Conservation (phyloP, 2,113 vertebrate species). For the Lanius collurio region DNA sequence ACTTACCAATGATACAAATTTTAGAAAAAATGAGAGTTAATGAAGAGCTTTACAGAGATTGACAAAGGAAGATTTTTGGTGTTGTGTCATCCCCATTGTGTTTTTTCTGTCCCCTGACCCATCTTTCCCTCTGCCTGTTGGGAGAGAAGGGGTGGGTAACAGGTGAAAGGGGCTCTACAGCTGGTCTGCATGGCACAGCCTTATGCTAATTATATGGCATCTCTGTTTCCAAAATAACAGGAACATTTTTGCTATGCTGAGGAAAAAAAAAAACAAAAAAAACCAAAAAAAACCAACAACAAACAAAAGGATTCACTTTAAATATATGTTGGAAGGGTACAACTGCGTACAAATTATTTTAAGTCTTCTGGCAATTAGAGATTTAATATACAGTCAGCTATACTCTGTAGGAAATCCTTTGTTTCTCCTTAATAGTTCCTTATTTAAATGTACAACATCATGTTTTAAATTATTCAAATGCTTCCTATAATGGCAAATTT, state of each 20-base stretch:
- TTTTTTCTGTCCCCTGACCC: neutral
- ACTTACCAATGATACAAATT: neutral
- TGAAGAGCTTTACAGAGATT: neutral
- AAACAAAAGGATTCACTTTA: neutral
- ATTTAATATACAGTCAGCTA: neutral
- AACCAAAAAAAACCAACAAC: neutral
- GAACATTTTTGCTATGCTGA: neutral
- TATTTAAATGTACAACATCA: neutral
- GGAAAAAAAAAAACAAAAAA: neutral
- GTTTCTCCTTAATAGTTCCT: neutral
- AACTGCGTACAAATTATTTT: neutral
- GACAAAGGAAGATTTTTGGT: neutral
- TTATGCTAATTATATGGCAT: neutral
- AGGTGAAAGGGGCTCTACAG: neutral
- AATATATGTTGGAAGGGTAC: neutral
- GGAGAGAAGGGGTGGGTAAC: neutral
- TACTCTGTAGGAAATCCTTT: neutral
- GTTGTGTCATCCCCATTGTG: accelerated
- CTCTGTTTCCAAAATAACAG: neutral
- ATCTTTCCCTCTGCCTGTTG: neutral
- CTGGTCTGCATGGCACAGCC: neutral
- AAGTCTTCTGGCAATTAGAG: neutral
- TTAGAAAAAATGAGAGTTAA: neutral
- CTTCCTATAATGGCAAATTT: neutral
- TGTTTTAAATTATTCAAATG: neutral